A percentile compares a stretch with the other conserved stretches of the same genome.
Conservation (phyloP, 2,113 vertebrate genomes). For the Larimichthys polyactis region DNA sequence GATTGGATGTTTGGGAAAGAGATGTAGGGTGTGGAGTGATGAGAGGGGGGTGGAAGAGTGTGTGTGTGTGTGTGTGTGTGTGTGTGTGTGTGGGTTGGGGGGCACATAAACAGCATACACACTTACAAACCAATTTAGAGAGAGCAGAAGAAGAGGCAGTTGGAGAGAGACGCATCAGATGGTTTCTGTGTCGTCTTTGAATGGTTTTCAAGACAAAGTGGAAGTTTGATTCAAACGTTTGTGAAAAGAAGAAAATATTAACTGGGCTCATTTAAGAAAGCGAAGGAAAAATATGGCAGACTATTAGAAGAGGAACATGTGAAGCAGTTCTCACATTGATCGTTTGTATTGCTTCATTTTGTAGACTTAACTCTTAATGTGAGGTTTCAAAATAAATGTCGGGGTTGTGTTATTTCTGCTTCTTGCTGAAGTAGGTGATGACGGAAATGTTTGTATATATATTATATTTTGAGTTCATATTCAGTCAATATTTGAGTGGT, state of each 20-base stretch:
- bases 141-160: not conserved
- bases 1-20: slow-evolving; percentile 47
- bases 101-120: not conserved
- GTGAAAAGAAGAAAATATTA: too few species aligned
- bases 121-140: slow-evolving; percentile 25
- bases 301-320: too few species aligned
- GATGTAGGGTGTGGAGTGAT: not conserved
- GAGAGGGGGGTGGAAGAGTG: not conserved
- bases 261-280: too few species aligned
- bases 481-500: not conserved
- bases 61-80: slow-evolving; percentile 7
- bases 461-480: not conserved
- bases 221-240: not conserved
- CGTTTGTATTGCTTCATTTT: not conserved
- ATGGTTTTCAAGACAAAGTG: too few species aligned
- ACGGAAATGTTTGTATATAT: not conserved
- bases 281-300: not conserved
- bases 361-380: not conserved
- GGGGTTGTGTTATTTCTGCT: too few species aligned
- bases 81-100: not conserved
- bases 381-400: not conserved
- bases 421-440: not conserved
- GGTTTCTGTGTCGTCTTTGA: too few species aligned
- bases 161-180: not conserved
- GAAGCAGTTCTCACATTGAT: not conserved